Evolutionary conservation across 2,797 vertebrate genomes (phyloP).

Genomic region (Alauda arvensis): DNA sequence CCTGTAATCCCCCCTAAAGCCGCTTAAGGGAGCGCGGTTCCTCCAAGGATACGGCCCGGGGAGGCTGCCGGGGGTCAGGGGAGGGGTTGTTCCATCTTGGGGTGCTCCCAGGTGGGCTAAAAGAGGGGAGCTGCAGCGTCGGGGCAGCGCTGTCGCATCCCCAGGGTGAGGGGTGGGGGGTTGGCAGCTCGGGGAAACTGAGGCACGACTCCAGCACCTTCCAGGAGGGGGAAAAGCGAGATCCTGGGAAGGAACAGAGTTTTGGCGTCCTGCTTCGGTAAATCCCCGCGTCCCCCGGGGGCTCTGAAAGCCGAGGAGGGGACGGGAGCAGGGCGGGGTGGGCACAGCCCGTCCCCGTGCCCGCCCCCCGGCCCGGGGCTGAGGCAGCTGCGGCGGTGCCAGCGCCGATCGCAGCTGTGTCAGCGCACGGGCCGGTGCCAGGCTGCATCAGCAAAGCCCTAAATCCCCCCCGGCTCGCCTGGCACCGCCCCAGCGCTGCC

Average conservation of each 20-base stretch:
- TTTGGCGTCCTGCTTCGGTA: rapidly evolving
- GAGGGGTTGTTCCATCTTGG: rapidly evolving
- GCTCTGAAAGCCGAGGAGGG: background rate
- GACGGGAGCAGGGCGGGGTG: background rate
- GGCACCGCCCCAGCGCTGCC: background rate
- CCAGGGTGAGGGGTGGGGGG: rapidly evolving
- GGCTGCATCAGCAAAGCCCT: constrained; percentile 48
- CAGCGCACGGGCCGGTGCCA: constrained; percentile 30
- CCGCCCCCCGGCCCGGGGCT: background rate
- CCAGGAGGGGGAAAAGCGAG: too few relatives aligned
- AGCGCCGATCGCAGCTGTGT: constrained; percentile 12
- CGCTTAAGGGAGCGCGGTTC: constrained; percentile 5
- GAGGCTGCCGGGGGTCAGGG: background rate
- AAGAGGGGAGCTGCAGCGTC: rapidly evolving
- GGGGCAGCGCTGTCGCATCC: rapidly evolving
- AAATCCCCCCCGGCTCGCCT: background rate
- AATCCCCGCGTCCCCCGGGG: rapidly evolving
- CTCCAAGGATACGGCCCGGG: background rate
- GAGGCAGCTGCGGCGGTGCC: background rate
- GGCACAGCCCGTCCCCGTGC: background rate
- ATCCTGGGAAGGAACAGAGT: rapidly evolving
- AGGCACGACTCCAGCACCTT: rapidly evolving
- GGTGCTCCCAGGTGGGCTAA: rapidly evolving
- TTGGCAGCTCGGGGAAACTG: background rate
- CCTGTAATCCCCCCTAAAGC: constrained; percentile 35